Conservation (phyloP, 2,888 invertebrate species). For the Aethes cnicana region DNA sequence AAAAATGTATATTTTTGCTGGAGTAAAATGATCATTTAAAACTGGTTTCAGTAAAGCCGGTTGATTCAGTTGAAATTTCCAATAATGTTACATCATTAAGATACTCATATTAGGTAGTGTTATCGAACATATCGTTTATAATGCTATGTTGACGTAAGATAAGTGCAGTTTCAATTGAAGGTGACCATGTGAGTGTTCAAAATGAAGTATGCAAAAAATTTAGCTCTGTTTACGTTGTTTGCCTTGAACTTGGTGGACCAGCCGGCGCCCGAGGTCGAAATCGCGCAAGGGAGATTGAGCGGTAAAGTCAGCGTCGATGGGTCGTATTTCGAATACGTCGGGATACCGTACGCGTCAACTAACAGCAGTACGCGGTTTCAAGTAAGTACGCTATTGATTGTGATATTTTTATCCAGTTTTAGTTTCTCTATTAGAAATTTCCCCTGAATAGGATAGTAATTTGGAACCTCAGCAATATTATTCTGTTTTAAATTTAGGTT, state of each 20-base stretch:
- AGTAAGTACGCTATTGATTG: conserved; percentile 44
- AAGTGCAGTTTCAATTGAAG: neutral
- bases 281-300: conserved; percentile 31
- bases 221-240: conserved; percentile 32
- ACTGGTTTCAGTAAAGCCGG: no score
- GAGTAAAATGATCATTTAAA: no score
- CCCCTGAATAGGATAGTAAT: neutral
- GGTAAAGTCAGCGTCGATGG: conserved; percentile 35
- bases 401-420: neutral
- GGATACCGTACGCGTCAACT: conserved; percentile 35
- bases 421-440: neutral
- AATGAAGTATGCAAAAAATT: conserved; percentile 23
- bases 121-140: neutral
- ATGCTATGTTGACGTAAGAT: neutral
- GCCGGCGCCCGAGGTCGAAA: conserved; percentile 31
- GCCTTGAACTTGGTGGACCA: conserved; percentile 32
- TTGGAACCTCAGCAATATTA: neutral
- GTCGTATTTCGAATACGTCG: conserved; percentile 34
- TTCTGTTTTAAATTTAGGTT: neutral
- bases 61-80: neutral
- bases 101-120: neutral
- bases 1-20: neutral
- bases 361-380: conserved; percentile 40
- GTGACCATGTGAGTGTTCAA: conserved; percentile 1
- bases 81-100: neutral